These are phyloP conservation scores for Poecilia gillii DNA, from an alignment of 2,797 vertebrate species.

Conservation along the genomic window DNA sequence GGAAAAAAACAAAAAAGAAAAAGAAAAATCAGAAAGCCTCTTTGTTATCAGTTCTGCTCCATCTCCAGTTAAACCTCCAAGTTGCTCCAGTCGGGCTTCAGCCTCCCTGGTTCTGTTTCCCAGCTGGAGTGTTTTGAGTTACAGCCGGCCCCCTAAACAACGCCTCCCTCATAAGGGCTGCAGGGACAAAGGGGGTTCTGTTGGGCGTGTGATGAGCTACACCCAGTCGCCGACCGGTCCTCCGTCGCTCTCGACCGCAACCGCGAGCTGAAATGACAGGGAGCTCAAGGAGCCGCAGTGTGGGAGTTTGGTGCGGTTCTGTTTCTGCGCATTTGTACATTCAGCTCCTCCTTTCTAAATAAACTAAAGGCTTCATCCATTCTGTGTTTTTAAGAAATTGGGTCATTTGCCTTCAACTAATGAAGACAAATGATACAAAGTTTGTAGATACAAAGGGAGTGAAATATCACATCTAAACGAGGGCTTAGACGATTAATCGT, in stretches of 20 bases:
- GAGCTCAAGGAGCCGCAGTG: conserved; percentile 23
- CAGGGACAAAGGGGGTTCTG: conserved; percentile 72
- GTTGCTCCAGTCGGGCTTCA: conserved; percentile 31
- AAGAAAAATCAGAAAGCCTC: conserved; percentile 14
- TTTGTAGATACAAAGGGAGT: background rate
- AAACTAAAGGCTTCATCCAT: conserved; percentile 1
- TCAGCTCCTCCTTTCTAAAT: conserved; percentile 28
- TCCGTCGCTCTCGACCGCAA: conserved; percentile 21
- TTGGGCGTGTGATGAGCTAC: conserved; percentile 58
- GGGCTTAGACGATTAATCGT: too few species aligned
- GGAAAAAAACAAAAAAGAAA: background rate
- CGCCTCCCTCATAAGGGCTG: conserved; percentile 47
- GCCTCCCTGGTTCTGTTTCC: conserved; percentile 37
- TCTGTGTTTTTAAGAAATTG: background rate
- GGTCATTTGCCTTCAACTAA: background rate
- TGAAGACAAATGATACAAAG: too few species aligned
- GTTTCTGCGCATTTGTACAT: conserved; percentile 16
- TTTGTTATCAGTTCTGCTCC: conserved; percentile 15
- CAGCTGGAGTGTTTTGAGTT: conserved; percentile 66
- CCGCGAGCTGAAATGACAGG: conserved; percentile 52
- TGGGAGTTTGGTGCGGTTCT: conserved; percentile 41
- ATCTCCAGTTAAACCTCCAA: conserved; percentile 37
- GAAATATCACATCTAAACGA: too few species aligned
- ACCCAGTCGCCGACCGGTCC: conserved; percentile 35
- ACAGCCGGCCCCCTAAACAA: conserved; percentile 48